Evolutionary conservation across 2,888 invertebrate genomes (phyloP).

Genomic region (Trachelus iudaicus): DNA sequence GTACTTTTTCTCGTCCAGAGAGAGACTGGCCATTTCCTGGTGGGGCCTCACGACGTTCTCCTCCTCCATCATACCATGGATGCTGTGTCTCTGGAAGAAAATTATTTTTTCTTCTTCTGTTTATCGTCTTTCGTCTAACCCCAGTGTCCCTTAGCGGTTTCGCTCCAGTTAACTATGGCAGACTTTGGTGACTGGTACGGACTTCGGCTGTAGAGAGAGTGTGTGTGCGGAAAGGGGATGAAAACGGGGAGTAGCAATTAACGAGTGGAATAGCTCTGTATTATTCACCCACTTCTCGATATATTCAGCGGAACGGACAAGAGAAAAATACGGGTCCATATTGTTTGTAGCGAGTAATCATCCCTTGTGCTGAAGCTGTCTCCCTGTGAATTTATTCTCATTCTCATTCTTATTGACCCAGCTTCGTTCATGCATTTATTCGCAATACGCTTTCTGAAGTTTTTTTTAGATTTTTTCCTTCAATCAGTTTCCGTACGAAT

Average conservation of each 20-base stretch:
- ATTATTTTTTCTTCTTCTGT: neutral
- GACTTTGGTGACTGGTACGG: neutral
- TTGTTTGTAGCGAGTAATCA: neutral
- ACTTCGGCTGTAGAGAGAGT: neutral
- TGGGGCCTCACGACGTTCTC: conserved; percentile 89
- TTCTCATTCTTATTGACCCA: neutral
- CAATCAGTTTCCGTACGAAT: neutral
- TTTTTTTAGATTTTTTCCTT: neutral
- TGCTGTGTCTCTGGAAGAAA: conserved; percentile 80
- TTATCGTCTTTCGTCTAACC: neutral
- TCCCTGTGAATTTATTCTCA: neutral
- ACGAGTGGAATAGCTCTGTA: conserved; percentile 31
- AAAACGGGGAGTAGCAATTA: conserved; percentile 32
- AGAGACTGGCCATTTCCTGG: conserved; percentile 86
- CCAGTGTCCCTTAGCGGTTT: neutral
- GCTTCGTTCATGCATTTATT: neutral
- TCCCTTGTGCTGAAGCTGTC: neutral
- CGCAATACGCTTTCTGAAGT: neutral
- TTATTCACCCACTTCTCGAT: conserved; percentile 24
- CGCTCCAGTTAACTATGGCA: neutral
- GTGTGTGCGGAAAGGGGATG: neutral
- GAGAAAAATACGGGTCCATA: neutral
- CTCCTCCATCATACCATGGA: conserved; percentile 94
- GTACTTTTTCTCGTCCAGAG: conserved; percentile 93
- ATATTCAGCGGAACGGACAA: neutral